A percentile compares a stretch with the other conserved stretches of the same genome.
Conservation (phyloP, 1,140 invertebrate species). For the Euglossa dilemma region DNA sequence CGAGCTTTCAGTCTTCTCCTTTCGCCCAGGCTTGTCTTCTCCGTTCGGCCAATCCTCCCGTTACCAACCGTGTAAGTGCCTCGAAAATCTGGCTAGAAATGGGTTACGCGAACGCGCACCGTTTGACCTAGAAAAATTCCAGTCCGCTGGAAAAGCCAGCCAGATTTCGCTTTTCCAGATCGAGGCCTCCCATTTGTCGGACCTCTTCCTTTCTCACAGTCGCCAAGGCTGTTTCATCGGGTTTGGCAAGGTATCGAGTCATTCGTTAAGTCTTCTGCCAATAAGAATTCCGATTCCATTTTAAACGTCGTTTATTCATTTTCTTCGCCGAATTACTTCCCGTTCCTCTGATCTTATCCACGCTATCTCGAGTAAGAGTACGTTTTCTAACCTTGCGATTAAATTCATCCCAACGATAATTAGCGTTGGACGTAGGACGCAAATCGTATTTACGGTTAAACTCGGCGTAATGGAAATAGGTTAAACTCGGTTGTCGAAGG, state of each 20-base stretch:
- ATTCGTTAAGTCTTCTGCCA: not conserved
- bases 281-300: not conserved
- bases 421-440: no score
- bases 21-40: not conserved
- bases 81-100: slow-evolving; percentile 9
- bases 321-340: no score
- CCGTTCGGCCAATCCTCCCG: not conserved
- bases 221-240: not conserved
- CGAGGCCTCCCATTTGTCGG: not conserved
- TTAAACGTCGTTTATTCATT: no score
- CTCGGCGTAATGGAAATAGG: not conserved
- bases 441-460: not conserved
- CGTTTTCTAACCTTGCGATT: no score
- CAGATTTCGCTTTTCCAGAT: not conserved
- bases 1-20: not conserved
- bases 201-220: not conserved
- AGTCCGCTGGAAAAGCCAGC: slow-evolving; percentile 7
- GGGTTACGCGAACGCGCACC: not conserved
- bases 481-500: not conserved
- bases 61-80: not conserved
- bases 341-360: no score
- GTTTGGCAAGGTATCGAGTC: not conserved
- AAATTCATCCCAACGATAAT: no score
- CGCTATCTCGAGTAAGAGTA: no score
- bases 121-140: slow-evolving; percentile 37